Conservation (phyloP, 2,113 vertebrate genomes). For the Phaethon lepturus region DNA sequence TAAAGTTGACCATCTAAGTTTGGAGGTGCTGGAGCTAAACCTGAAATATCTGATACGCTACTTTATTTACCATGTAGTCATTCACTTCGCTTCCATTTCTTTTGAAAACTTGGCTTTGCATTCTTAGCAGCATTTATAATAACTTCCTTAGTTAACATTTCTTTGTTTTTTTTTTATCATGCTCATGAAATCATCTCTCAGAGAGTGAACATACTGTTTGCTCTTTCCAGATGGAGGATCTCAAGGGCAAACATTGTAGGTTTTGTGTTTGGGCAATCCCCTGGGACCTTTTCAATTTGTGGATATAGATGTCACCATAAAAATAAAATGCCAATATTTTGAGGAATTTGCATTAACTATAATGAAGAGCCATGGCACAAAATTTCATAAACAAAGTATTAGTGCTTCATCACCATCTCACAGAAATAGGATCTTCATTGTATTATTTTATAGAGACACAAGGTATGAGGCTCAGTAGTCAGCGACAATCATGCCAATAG, state of each 20-base stretch:
- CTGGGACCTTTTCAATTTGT: neutral
- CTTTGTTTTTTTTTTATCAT: neutral
- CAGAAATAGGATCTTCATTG: neutral
- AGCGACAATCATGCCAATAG: neutral
- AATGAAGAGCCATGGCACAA: neutral
- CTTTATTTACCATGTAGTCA: neutral
- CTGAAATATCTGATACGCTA: neutral
- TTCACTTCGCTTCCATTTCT: neutral
- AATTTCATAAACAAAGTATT: neutral
- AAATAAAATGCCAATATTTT: neutral
- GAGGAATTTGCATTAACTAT: neutral
- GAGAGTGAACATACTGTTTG: neutral
- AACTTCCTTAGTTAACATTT: neutral
- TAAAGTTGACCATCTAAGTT: neutral
- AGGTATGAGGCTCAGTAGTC: neutral
- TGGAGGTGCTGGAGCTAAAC: neutral
- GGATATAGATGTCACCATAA: neutral
- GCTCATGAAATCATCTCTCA: neutral
- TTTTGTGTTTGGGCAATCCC: neutral
- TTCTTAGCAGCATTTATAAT: neutral
- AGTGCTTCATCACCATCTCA: neutral
- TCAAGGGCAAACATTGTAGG: neutral
- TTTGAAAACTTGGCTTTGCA: neutral
- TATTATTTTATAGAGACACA: neutral
- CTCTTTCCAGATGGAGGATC: neutral